phyloP scores from a whole-genome alignment of 2,888 invertebrate genomes.

The Meganola albula region DNA sequence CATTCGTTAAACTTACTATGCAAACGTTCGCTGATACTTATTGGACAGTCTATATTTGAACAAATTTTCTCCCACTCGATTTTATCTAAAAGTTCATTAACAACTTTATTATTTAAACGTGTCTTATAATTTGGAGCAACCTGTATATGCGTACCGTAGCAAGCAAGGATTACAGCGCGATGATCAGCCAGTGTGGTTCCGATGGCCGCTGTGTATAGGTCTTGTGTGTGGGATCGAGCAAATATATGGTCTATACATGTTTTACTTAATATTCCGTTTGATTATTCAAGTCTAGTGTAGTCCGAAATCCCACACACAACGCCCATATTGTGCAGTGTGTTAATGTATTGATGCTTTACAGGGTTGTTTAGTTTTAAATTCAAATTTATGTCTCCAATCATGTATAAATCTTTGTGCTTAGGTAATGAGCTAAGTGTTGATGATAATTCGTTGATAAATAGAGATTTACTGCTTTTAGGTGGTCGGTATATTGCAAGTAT shows the following conservation, averaged over 20 bases:
- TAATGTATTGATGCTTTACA: background rate
- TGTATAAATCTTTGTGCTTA: too few species aligned
- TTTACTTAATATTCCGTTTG: constrained; percentile 5
- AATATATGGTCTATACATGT: constrained; percentile 12
- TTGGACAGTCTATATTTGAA: background rate
- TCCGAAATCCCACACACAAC: background rate
- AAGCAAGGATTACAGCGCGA: background rate
- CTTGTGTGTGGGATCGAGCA: constrained; percentile 7
- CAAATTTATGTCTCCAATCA: too few species aligned
- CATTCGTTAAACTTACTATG: background rate
- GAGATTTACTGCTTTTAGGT: too few species aligned
- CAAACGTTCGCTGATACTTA: background rate
- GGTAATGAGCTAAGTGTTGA: too few species aligned
- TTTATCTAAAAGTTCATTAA: background rate
- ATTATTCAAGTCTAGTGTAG: background rate
- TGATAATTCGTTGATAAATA: background rate
- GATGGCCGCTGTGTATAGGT: constrained; percentile 8
- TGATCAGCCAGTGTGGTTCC: constrained; percentile 11
- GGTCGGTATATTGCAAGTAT: too few species aligned
- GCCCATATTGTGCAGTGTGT: too few species aligned
- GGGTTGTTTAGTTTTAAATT: background rate
- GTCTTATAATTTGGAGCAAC: background rate
- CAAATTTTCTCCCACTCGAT: background rate
- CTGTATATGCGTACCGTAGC: background rate
- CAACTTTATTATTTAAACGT: background rate